These are phyloP conservation scores for Tetragonula clypearis DNA, from an alignment of 1,140 invertebrate species.

Conservation along the genomic window DNA sequence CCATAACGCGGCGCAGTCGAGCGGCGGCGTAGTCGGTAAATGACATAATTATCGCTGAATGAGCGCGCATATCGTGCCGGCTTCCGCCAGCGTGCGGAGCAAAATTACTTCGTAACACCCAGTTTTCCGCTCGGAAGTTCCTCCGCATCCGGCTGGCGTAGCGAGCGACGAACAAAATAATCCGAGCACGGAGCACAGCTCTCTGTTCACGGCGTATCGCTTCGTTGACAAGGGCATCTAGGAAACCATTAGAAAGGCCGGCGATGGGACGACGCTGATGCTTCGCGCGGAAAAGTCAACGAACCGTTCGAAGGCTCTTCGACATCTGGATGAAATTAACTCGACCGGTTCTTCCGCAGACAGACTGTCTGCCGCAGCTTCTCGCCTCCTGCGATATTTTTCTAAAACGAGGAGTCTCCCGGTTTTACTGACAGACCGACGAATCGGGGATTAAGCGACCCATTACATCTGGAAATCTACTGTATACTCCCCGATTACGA, in stretches of 20 bases:
- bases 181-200: slow-evolving; percentile 41
- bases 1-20: slow-evolving; percentile 58
- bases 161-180: slow-evolving; percentile 56
- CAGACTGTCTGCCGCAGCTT: slow-evolving; percentile 56
- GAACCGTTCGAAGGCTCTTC: slow-evolving; percentile 58
- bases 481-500: not conserved
- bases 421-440: not conserved
- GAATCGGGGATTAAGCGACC: slow-evolving; percentile 19
- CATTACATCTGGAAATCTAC: not conserved
- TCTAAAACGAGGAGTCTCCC: not conserved
- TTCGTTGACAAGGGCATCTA: slow-evolving; percentile 56
- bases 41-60: slow-evolving; percentile 68
- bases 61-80: slow-evolving; percentile 42
- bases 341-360: slow-evolving; percentile 60
- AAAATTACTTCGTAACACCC: slow-evolving; percentile 60
- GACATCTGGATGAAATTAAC: slow-evolving; percentile 71
- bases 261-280: not conserved
- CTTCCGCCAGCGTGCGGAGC: slow-evolving; percentile 15
- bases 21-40: slow-evolving; percentile 55
- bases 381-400: slow-evolving; percentile 37
- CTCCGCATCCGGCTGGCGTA: not conserved
- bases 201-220: slow-evolving; percentile 43
- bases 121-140: slow-evolving; percentile 54
- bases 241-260: slow-evolving; percentile 57
- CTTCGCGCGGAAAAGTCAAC: slow-evolving; percentile 62